Evolutionary conservation across 2,888 invertebrate genomes (phyloP), one percentile per base, ranked within the genome.

Genomic region (Dastarcus helophoroides): DNA sequence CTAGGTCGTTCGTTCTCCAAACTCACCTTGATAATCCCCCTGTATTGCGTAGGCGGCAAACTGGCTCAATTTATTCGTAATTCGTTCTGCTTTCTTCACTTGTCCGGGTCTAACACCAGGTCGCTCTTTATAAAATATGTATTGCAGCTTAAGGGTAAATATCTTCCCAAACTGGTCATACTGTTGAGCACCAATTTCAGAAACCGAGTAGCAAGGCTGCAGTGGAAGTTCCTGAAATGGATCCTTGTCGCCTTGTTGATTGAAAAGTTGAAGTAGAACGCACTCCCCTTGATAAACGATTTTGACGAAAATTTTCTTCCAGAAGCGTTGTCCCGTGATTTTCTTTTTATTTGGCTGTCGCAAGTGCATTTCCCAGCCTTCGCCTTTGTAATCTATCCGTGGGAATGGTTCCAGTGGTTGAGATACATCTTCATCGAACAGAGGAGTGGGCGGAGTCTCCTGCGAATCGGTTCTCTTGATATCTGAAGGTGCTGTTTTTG

Each of bases 141-240:
- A 95, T 61, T 97, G 97, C 43, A 94, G 64, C 57, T 83, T 97
- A 33, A 97, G 77, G 1, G 98, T 98, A 67, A 98, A 97, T 48
- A 98, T 95, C 67, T 99, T 99, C 15, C 97, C 97, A 59, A 85
- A 99, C 60, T 94, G 90, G 64, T 99, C 98, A 58, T 90, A 97
- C 60, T 97, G 97, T 64, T 98, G 98, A 17, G 93, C 88, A 28
- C 83, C 85, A 26, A 91, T 81, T 38, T 91, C 93, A 3, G 93
- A 94, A 25, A 94, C 82, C 2, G 91, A 91, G 63, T 95, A 95
- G 58, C 90, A 93, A 2, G 93, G 82, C 60, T 93, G 88, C 41
- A 94, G 65, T 0, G 91, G 91, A 43, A 95, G 67, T 65, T 95
- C 95, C 63, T 95, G 93, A 63, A 94, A 88, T 0, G 93, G 85